These are phyloP conservation scores for Nephrotoma flavescens DNA, from an alignment of 2,888 invertebrate genomes.

Conservation along the genomic window DNA sequence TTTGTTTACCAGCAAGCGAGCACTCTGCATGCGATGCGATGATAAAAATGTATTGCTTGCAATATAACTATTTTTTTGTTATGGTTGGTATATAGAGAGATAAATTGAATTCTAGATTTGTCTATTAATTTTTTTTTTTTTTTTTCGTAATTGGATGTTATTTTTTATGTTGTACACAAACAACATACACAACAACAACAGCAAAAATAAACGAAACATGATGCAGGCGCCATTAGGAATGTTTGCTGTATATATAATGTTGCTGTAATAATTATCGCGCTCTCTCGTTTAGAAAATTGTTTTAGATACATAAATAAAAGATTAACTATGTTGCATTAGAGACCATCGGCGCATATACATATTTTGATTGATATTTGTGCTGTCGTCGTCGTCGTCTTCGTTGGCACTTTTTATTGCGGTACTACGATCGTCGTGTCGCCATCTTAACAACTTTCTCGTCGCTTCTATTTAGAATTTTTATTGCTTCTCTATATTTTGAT, in stretches of 20 bases:
- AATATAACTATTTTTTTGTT: background rate
- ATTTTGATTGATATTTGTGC: background rate
- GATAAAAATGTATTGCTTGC: background rate
- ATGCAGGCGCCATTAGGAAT: background rate
- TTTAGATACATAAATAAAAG: background rate
- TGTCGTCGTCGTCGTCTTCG: background rate
- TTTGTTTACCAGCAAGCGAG: background rate
- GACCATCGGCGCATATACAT: background rate
- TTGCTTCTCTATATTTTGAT: background rate
- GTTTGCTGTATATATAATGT: background rate
- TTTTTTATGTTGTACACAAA: background rate
- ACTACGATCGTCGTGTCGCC: background rate
- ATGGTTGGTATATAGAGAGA: background rate
- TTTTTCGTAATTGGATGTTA: background rate
- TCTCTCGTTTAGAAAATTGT: background rate
- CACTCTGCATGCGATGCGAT: background rate
- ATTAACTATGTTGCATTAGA: background rate
- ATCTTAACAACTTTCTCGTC: background rate
- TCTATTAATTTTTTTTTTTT: background rate
- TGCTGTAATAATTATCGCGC: background rate
- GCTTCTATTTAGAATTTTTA: background rate
- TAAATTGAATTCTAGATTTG: background rate
- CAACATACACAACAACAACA: background rate
- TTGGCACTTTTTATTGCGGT: background rate
- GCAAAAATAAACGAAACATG: background rate